phyloP scores from a whole-genome alignment of 2,113 vertebrate genomes.

The Bombycilla garrulus region DNA sequence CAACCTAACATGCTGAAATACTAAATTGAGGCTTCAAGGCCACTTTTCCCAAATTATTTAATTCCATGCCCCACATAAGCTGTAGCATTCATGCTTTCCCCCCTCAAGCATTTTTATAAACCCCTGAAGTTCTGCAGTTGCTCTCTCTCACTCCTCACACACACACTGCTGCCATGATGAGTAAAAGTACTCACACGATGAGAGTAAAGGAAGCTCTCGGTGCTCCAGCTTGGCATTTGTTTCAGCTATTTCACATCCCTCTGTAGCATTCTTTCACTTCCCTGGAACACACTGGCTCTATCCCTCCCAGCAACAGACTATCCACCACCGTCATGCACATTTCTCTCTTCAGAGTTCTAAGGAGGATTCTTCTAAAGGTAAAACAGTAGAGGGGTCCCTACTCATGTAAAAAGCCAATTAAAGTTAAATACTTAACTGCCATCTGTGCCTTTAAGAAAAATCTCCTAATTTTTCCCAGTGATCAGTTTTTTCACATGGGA shows the following conservation, averaged over 20 bases:
- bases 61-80: background rate
- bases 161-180: background rate
- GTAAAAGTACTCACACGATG: background rate
- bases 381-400: slow-evolving; percentile 35
- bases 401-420: slow-evolving; percentile 47
- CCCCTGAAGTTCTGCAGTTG: background rate
- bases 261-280: background rate
- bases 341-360: background rate
- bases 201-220: background rate
- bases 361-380: background rate
- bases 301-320: background rate
- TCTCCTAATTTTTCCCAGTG: slow-evolving; percentile 51
- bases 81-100: background rate
- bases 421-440: slow-evolving; percentile 52
- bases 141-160: background rate
- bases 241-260: background rate
- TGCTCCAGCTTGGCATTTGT: background rate
- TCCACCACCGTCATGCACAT: accelerated
- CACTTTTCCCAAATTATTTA: background rate
- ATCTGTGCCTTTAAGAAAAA: slow-evolving; percentile 60
- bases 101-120: background rate
- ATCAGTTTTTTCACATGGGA: slow-evolving; percentile 34
- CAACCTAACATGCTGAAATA: background rate
- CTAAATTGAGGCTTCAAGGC: background rate
- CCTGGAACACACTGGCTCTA: background rate